Conservation (phyloP, 2,797 vertebrate species). For the Botia kubotai region DNA sequence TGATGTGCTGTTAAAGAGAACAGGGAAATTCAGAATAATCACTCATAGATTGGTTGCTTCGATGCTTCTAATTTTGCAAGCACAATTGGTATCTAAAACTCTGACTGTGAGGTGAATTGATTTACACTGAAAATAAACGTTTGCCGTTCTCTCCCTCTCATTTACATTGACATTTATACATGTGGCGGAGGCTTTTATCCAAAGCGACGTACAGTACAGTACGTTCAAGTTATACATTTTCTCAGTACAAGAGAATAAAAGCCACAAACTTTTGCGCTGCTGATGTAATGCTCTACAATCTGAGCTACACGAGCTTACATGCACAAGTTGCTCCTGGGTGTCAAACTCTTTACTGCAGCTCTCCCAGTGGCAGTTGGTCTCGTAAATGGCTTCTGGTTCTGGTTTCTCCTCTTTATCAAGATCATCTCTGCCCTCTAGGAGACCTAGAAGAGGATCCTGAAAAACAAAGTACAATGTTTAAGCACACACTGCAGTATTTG, state of each 20-base stretch:
- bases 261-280: no score
- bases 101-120: not conserved
- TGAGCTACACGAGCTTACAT: constrained; percentile 79
- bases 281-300: no score
- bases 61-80: not conserved
- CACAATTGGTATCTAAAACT: not conserved
- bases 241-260: no score
- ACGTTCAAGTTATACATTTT: no score
- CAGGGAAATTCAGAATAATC: not conserved
- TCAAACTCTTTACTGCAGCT: constrained; percentile 96
- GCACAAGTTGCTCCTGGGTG: constrained; percentile 97
- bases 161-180: no score
- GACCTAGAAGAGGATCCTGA: constrained; percentile 90
- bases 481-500: not conserved
- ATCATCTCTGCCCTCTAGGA: constrained; percentile 91
- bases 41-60: not conserved
- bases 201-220: no score
- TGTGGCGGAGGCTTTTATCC: no score
- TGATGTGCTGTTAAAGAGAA: constrained; percentile 88
- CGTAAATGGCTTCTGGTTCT: constrained; percentile 91
- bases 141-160: not conserved
- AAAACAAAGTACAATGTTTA: not conserved
- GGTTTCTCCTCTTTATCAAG: constrained; percentile 95
- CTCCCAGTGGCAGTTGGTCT: constrained; percentile 97
- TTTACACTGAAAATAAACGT: not conserved